A percentile compares a stretch with the other conserved stretches of the same genome.
Conservation (phyloP, 2,113 vertebrate species). For the Stigmatopora argus region DNA sequence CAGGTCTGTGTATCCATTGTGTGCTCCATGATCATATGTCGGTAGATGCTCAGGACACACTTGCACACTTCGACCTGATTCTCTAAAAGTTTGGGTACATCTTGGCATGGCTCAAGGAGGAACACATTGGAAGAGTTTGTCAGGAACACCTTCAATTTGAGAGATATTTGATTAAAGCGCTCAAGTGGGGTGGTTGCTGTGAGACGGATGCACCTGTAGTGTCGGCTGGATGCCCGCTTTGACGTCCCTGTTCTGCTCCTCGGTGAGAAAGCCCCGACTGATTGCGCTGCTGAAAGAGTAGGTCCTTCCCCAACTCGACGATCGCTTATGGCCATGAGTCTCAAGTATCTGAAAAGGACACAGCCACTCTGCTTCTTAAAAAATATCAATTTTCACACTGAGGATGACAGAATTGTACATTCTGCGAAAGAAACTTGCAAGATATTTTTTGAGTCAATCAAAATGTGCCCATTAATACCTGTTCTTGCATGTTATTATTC, state of each 20-base stretch:
- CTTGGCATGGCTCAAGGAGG: conserved; percentile 88
- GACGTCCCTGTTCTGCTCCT: conserved; percentile 80
- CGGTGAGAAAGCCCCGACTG: conserved; percentile 83
- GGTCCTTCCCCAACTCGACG: conserved; percentile 93
- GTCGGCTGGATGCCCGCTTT: conserved; percentile 86
- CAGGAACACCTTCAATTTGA: conserved; percentile 82
- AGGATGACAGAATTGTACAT: not conserved
- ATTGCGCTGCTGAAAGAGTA: conserved; percentile 96
- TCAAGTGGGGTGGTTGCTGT: not conserved
- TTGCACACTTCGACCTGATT: conserved; percentile 96
- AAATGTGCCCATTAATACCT: conserved; percentile 40
- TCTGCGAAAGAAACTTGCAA: not conserved
- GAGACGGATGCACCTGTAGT: conserved; percentile 74
- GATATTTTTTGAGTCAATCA: not conserved
- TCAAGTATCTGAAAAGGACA: conserved; percentile 58
- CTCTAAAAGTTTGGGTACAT: conserved; percentile 86
- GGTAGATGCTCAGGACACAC: conserved; percentile 88
- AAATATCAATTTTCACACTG: not conserved
- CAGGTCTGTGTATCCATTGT: conserved; percentile 90
- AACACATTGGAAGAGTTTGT: conserved; percentile 95
- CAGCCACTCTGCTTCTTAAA: not conserved
- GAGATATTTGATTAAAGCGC: not conserved
- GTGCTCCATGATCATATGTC: conserved; percentile 96
- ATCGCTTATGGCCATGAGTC: conserved; percentile 79
- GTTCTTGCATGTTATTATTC: conserved; percentile 69